Conservation (phyloP, 2,888 invertebrate genomes). For the Tenthredo amoena region DNA sequence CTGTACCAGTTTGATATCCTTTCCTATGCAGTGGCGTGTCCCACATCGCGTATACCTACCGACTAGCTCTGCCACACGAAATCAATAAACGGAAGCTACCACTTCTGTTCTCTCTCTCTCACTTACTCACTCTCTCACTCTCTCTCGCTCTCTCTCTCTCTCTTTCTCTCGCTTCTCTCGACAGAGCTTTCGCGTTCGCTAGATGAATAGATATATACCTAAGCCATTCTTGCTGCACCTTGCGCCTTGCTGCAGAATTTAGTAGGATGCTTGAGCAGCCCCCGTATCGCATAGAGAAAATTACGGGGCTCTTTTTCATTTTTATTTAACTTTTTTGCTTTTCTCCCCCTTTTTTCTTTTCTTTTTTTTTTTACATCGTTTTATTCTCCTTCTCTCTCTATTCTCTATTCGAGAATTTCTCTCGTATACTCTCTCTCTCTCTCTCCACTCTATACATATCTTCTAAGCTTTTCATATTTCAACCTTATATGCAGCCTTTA, state of each 20-base stretch:
- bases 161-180: not conserved
- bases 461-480: not conserved
- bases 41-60: constrained; percentile 61
- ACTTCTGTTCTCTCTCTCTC: constrained; percentile 64
- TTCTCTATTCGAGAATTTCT: not conserved
- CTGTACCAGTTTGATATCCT: constrained; percentile 18
- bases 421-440: not conserved
- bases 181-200: constrained; percentile 15
- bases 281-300: not conserved
- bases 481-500: not conserved
- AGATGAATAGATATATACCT: constrained; percentile 26
- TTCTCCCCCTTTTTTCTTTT: not conserved
- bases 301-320: not conserved
- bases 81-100: constrained; percentile 76
- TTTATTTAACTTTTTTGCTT: not conserved
- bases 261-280: not conserved
- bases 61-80: constrained; percentile 60
- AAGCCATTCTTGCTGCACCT: constrained; percentile 8
- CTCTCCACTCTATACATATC: not conserved
- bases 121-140: not conserved
- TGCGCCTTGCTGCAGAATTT: not conserved
- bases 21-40: constrained; percentile 62
- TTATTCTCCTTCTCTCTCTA: not conserved
- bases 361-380: not conserved
- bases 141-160: constrained; percentile 57